Evolutionary conservation across 2,888 invertebrate species (phyloP).

Genomic region (Argynnis bischoffii): DNA sequence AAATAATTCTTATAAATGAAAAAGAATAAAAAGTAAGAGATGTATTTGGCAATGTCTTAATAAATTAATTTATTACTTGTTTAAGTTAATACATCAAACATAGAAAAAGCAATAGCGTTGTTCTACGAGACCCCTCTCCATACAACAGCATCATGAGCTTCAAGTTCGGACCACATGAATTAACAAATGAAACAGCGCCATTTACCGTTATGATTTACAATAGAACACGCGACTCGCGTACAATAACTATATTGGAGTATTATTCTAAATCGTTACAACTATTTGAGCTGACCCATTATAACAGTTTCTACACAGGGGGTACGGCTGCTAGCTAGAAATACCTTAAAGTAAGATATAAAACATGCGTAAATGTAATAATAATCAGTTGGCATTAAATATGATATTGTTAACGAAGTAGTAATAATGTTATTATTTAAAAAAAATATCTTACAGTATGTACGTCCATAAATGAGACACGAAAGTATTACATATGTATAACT

Average conservation of each 20-base stretch:
- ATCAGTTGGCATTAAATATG: too few relatives aligned
- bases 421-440: background rate
- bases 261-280: conserved; percentile 24
- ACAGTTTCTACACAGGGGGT: conserved; percentile 9
- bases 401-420: background rate
- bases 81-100: background rate
- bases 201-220: conserved; percentile 69
- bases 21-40: too few relatives aligned
- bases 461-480: too few relatives aligned
- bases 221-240: conserved; percentile 60
- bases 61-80: background rate
- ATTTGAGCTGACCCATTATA: conserved; percentile 13
- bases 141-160: conserved; percentile 24
- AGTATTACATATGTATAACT: too few relatives aligned
- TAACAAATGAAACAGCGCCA: conserved; percentile 67
- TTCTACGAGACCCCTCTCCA: conserved; percentile 3
- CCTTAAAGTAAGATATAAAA: conserved; percentile 3
- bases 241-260: conserved; percentile 52
- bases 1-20: too few relatives aligned
- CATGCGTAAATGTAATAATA: background rate
- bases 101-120: conserved; percentile 8
- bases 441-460: too few relatives aligned
- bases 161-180: conserved; percentile 64
- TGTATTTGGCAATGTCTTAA: background rate
- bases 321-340: background rate